phyloP scores from a whole-genome alignment of 2,888 invertebrate genomes.

The Magallana nippona region DNA sequence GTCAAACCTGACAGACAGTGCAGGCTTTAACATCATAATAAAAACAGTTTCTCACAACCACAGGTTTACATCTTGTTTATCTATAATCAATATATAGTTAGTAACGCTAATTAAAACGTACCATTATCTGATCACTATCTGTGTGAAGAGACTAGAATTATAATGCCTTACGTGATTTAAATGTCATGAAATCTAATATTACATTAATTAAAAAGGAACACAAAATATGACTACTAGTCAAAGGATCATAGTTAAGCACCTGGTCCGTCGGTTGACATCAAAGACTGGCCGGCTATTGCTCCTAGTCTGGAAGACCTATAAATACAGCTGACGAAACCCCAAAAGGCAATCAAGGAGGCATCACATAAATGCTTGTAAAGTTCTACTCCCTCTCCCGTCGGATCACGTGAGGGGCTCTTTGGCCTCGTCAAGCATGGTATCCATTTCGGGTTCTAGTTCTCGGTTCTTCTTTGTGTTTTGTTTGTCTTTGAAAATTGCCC shows the following conservation, averaged over 20 bases:
- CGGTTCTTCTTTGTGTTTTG: conserved; percentile 55
- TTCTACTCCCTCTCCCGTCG: background rate
- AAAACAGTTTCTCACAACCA: conserved; percentile 1
- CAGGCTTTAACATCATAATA: background rate
- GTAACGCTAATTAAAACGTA: no score
- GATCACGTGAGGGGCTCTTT: conserved; percentile 45
- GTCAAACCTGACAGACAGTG: conserved; percentile 3
- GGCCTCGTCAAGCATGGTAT: conserved; percentile 39
- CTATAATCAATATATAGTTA: no score
- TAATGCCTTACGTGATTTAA: no score
- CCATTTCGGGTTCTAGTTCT: conserved; percentile 49
- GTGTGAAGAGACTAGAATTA: no score
- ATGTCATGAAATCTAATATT: no score
- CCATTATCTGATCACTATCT: no score
- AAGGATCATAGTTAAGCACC: background rate
- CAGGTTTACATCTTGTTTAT: background rate
- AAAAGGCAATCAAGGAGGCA: background rate
- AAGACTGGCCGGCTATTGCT: background rate
- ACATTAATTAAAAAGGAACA: background rate
- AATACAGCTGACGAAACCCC: background rate
- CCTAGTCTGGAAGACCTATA: background rate
- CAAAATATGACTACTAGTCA: background rate
- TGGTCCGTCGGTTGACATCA: background rate
- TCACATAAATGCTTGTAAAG: background rate
- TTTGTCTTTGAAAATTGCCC: conserved; percentile 69